Evolutionary conservation across 2,797 vertebrate species (phyloP).

Genomic region (Coreius guichenoti): DNA sequence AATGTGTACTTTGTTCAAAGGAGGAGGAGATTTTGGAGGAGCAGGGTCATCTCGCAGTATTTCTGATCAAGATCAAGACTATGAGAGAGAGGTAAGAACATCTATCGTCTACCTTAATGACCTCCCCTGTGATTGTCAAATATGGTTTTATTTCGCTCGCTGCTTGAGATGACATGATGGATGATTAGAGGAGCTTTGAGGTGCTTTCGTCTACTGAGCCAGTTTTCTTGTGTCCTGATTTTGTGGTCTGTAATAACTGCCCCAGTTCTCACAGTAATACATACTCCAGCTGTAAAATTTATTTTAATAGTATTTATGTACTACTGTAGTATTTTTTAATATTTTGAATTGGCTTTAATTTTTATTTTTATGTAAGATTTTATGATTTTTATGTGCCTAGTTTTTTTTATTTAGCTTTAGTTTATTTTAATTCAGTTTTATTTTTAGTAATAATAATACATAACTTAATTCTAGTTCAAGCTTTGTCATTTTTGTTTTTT

Average conservation of each 20-base stretch:
- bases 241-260: constrained; percentile 44
- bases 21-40: constrained; percentile 82
- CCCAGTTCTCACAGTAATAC: constrained; percentile 34
- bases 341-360: background rate
- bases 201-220: constrained; percentile 11
- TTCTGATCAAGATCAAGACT: constrained; percentile 89
- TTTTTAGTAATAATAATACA: background rate
- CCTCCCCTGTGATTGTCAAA: background rate
- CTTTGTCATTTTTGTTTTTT: background rate
- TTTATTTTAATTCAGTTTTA: background rate
- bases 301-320: background rate
- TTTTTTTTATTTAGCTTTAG: background rate
- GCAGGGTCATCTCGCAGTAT: constrained; percentile 85
- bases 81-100: constrained; percentile 88
- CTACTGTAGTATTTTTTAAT: background rate
- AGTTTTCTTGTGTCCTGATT: constrained; percentile 42
- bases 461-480: background rate
- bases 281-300: background rate
- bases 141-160: constrained; percentile 13
- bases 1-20: constrained; percentile 61
- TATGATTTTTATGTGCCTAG: background rate
- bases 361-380: background rate
- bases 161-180: constrained; percentile 19
- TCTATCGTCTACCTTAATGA: background rate
- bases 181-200: constrained; percentile 32